Base-by-base conservation (phyloP, 2,113 vertebrate species). In the Microtus montanus region DNA sequence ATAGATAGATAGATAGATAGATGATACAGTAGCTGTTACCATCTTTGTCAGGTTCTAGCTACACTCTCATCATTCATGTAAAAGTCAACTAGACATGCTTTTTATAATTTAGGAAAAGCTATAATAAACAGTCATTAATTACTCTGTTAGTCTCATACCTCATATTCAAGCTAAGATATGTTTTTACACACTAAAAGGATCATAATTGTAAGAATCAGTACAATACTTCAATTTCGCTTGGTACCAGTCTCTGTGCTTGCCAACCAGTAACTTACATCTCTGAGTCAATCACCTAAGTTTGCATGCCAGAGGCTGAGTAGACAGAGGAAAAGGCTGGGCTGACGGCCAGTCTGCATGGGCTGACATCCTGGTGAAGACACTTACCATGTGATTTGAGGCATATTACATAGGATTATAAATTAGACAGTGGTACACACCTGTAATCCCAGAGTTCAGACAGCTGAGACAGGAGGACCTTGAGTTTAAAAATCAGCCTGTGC, bases 21-120 rank as follows among this genome's bases (percentile, higher is more conserved):
- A 19, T 58, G 54, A 58, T 58, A 58, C 54, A 20, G 54, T 58
- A 20, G 10, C 47, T 92, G 4, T 77, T 66, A 41, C 33, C 63
- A 82, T 26, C n/a, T 96, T 86, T 96, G 71, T 94, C 49, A 94
- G 54, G 94, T 74, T 33, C 61, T 91, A 96, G 92, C 64, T 6
- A 47, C 13, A 91, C 0, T 91, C 49, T 93, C 92, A 77, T 8
- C 87, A 87, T 85, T 47, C 7, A 84, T 78, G 70, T 13, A 92
- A 95, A 93, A 70, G 14, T 49, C 63, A 96, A 84, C 52, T 84
- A 61, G 33, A 94, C 66, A 86, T 68, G 22, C 74, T 10, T 64
- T 86, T 70, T 86, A 33, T 61, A 86, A 54, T 52, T 35, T 75
- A 64, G 41, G 47, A 86, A 49, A 75, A 94, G 66, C 19, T 90